A percentile compares a stretch with the other conserved stretches of the same genome.
phyloP scores from a whole-genome alignment of 1,140 invertebrate genomes.

The Cyclargus thomasi region DNA sequence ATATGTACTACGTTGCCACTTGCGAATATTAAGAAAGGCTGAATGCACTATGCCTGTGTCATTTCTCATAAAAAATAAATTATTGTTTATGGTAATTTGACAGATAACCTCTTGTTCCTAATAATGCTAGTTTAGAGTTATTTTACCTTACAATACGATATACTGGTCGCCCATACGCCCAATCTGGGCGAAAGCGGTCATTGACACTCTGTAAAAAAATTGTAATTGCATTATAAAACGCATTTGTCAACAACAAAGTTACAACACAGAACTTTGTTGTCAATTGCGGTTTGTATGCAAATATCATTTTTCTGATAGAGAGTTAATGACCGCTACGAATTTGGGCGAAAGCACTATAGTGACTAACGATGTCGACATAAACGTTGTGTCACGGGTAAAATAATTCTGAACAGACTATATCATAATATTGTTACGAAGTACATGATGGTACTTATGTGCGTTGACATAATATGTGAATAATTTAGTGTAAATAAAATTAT shows the following conservation, averaged over 20 bases:
- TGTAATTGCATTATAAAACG: no score
- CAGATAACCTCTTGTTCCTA: conserved; percentile 38
- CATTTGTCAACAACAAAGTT: no score
- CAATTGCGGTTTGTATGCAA: no score
- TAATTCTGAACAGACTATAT: not conserved
- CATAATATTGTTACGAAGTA: not conserved
- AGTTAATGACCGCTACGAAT: no score
- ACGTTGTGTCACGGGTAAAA: not conserved
- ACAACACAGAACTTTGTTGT: no score
- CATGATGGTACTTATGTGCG: conserved; percentile 2
- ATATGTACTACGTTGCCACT: not conserved
- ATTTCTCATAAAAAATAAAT: not conserved
- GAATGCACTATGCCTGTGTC: not conserved
- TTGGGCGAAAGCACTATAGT: no score
- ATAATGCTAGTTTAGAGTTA: not conserved
- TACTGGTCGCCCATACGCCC: no score
- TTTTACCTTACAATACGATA: not conserved
- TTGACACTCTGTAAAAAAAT: no score
- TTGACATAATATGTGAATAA: conserved; percentile 20
- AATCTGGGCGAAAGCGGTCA: no score
- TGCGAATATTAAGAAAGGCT: conserved; percentile 2
- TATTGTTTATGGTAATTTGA: conserved; percentile 10
- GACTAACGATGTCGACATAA: not conserved
- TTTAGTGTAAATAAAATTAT: conserved; percentile 22
- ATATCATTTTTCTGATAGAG: no score